Evolutionary conservation across 1,140 invertebrate genomes (phyloP), one percentile per base, ranked within the genome.

Genomic region (Pogonognathellus flavescens): DNA sequence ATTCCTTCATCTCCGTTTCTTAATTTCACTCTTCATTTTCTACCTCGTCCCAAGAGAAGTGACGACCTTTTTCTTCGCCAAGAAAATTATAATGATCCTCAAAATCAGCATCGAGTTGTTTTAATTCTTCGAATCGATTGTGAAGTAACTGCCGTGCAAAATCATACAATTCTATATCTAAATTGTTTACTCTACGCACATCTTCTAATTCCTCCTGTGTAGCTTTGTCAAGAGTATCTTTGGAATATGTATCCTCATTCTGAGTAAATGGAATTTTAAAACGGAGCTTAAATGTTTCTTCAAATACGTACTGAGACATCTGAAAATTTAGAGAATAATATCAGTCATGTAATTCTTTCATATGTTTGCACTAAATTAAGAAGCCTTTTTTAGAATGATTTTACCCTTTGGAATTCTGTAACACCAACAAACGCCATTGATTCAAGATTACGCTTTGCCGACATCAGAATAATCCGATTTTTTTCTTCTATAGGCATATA

Each of bases 341-440:
- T 41, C 31, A 41, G n/a, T n/a, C n/a, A n/a, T n/a, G n/a, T n/a
- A n/a, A n/a, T n/a, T n/a, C n/a, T n/a, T n/a, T n/a, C n/a, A n/a
- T n/a, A n/a, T n/a, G n/a, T n/a, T n/a, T n/a, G n/a, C n/a, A n/a
- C n/a, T n/a, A n/a, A n/a, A n/a, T n/a, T n/a, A n/a, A n/a, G n/a
- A n/a, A n/a, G 13, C 10, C 11, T 66, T 66, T 14, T 11, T 14
- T 5, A 66, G 14, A 14, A 76, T 82, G 20, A 80, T 66, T 18
- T 86, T 59, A 96, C 95, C 92, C 95, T 95, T 92, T 98, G 98
- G 91, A 95, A 94, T 91, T 99, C 98, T 22, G 97, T 98, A 80
- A 99, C 93, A 84, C 98, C 98, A 91, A 99, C 99, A 90, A 97
- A 99, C 50, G 97, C 95, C 95, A 99, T 97, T 76, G 95, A 95